Base-by-base conservation (phyloP, 2,797 vertebrate genomes). In the Alauda arvensis region DNA sequence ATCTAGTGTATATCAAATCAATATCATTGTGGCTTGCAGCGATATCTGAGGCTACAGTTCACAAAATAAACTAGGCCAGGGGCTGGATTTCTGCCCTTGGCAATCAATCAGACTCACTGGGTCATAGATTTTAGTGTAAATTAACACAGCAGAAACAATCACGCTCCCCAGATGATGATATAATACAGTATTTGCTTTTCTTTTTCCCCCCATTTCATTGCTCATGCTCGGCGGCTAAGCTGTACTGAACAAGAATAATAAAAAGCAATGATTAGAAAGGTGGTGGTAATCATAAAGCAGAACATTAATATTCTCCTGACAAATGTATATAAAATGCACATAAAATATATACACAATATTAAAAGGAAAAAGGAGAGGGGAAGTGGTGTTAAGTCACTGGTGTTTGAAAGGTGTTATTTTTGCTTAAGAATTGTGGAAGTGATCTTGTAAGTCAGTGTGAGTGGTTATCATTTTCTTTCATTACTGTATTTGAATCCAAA, bases 81-180 rank as follows among this genome's bases (percentile, higher is more conserved):
- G 97, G 97, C 97, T 97, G 96, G 93, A 94, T 97, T 97, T 93
- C 96, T 97, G 97, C 97, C 97, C 97, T 97, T 95, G 95, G 97
- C 97, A 96, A 98, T 97, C 97, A 97, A 97, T 97, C 97, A 98
- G 96, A 77, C 95, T 97, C 96, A 91, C 91, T 56, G 95, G 97
- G 97, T 97, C 97, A 97, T 97, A 97, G 97, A 97, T 97, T 97
- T 97, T 97, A 97, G 97, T 97, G 97, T 97, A 98, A 98, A 98
- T 97, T 97, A 97, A 97, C 97, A 97, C 96, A 97, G 96, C 96
- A 97, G 96, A 97, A 97, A 96, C 97, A 97, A 94, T 95, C 94
- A 91, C 5, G 78, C 90, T 97, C 97, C 96, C 97, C 90, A 95
- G 96, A 97, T 93, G 93, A 94, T 93, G 95, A 95, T 96, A 97